Conservation (phyloP, 2,113 vertebrate genomes). For the Planiliza haematocheilus region DNA sequence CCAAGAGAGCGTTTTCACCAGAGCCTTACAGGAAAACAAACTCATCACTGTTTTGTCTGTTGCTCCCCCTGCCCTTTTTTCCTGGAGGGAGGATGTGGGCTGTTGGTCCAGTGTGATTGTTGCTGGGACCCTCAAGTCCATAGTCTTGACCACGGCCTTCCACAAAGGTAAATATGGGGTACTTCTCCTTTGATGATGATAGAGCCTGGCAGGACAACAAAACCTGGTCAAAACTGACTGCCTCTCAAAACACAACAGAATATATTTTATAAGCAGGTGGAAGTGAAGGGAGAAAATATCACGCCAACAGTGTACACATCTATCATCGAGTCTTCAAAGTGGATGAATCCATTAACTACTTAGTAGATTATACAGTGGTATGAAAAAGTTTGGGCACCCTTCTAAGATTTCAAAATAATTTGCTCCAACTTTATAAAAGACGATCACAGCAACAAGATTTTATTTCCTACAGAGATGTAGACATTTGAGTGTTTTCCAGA, state of each 20-base stretch:
- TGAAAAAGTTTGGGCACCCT: too few species aligned
- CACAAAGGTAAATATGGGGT: conserved; percentile 91
- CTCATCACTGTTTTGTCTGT: conserved; percentile 86
- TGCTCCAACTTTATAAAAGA: too few species aligned
- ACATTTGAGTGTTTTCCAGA: too few species aligned
- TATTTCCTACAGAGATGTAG: too few species aligned
- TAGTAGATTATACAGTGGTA: too few species aligned
- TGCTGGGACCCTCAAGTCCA: conserved; percentile 82
- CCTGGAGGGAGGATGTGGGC: conserved; percentile 76
- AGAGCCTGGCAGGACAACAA: conserved; percentile 82
- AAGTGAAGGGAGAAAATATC: too few species aligned
- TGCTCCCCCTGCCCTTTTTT: conserved; percentile 68
- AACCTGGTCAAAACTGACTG: conserved; percentile 1
- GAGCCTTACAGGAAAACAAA: conserved; percentile 88
- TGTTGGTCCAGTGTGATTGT: conserved; percentile 67
- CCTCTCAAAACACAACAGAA: neutral
- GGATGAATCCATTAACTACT: too few species aligned
- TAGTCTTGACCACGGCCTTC: conserved; percentile 90
- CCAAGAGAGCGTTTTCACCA: conserved; percentile 3
- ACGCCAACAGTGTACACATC: too few species aligned
- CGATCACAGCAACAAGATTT: too few species aligned
- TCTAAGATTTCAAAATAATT: too few species aligned
- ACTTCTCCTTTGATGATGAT: conserved; percentile 86
- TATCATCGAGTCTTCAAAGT: too few species aligned
- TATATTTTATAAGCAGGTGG: too few species aligned